These are phyloP conservation scores for Drosophila varians DNA, from an alignment of 1,140 invertebrate genomes.

Conservation along the genomic window DNA sequence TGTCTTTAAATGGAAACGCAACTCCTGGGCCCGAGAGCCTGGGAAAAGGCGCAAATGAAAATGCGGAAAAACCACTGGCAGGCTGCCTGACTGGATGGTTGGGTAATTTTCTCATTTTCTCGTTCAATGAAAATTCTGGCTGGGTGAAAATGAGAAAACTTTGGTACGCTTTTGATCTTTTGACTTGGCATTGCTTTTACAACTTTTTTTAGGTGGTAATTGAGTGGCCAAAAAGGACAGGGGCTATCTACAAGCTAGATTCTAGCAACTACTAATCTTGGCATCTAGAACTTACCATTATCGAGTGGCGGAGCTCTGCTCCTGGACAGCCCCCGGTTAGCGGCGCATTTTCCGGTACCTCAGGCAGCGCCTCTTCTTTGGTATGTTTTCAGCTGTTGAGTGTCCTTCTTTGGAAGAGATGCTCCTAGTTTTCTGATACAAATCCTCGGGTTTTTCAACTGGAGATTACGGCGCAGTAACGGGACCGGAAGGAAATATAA, in stretches of 20 bases:
- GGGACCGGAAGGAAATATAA: slow-evolving; percentile 73
- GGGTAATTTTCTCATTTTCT: slow-evolving; percentile 79
- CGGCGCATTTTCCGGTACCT: slow-evolving; percentile 2
- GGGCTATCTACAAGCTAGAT: neutral
- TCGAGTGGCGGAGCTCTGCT: slow-evolving; percentile 9
- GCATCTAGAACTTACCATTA: slow-evolving; percentile 41
- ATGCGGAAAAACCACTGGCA: slow-evolving; percentile 34
- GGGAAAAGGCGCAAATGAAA: slow-evolving; percentile 38
- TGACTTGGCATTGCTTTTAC: slow-evolving; percentile 19
- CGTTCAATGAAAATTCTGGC: slow-evolving; percentile 78
- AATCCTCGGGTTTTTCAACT: slow-evolving; percentile 34
- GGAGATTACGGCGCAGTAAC: slow-evolving; percentile 50
- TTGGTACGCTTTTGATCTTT: slow-evolving; percentile 67
- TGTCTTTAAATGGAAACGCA: slow-evolving; percentile 62
- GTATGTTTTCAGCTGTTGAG: neutral
- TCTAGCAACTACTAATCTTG: neutral
- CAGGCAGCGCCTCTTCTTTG: neutral
- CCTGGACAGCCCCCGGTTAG: slow-evolving; percentile 6
- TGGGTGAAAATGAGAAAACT: slow-evolving; percentile 70
- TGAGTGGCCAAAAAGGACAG: neutral
- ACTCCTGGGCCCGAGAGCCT: slow-evolving; percentile 7
- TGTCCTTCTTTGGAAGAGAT: neutral
- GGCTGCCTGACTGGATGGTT: slow-evolving; percentile 26
- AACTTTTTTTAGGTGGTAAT: slow-evolving; percentile 4
- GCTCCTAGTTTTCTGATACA: neutral